Conservation (phyloP, 2,113 vertebrate genomes). For the Opisthocomus hoazin region DNA sequence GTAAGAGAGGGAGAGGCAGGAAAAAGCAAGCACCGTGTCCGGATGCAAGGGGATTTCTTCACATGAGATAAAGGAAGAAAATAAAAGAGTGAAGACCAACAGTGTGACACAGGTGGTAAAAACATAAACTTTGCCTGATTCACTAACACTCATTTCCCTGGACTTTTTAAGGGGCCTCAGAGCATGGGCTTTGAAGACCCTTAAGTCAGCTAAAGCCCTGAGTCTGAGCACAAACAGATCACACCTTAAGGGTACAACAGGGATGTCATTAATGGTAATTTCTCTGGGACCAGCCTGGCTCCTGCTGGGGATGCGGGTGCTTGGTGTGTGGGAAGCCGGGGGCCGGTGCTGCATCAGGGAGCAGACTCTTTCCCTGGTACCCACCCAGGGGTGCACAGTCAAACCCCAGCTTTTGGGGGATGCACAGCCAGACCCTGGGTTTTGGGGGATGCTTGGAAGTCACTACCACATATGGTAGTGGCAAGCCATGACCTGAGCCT, state of each 20-base stretch:
- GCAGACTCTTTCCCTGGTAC: not conserved
- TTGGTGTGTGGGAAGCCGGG: rapidly evolving
- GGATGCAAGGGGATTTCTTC: not conserved
- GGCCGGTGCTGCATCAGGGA: not conserved
- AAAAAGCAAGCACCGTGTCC: not conserved
- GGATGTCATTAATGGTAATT: not conserved
- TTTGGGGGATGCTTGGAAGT: not conserved
- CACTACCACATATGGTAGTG: rapidly evolving
- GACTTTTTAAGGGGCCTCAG: not conserved
- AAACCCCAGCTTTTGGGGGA: not conserved
- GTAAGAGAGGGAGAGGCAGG: not conserved
- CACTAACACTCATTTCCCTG: not conserved
- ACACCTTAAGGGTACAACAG: rapidly evolving
- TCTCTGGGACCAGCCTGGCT: not conserved
- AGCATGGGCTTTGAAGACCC: not conserved
- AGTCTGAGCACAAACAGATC: not conserved
- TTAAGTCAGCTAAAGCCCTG: not conserved
- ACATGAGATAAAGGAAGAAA: not conserved
- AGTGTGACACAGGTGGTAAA: not conserved
- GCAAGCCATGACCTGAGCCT: not conserved
- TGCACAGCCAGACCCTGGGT: not conserved
- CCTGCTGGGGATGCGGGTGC: rapidly evolving
- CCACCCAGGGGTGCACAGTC: too few relatives aligned
- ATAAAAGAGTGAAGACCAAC: not conserved
- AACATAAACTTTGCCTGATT: not conserved